Conservation (phyloP, 2,888 invertebrate species). For the Cryptus armator region DNA sequence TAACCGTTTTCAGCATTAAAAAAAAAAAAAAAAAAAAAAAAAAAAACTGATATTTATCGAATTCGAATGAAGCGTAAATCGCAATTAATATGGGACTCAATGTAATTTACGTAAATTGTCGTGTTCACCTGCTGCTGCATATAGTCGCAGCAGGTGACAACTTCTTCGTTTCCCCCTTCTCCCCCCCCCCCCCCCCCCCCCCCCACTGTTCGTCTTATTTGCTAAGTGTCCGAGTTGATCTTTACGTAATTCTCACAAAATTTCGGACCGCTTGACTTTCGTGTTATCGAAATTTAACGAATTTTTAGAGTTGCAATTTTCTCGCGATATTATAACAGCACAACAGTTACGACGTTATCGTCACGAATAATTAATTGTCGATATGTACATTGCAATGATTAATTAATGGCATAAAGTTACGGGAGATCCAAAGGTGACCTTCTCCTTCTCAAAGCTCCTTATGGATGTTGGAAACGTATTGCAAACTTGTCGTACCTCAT, state of each 20-base stretch:
- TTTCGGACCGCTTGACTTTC: slow-evolving; percentile 80
- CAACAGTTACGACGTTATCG: background rate
- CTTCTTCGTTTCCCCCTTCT: background rate
- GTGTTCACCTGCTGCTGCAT: slow-evolving; percentile 5
- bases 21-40: background rate
- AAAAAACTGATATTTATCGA: slow-evolving; percentile 13
- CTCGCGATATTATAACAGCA: slow-evolving; percentile 13
- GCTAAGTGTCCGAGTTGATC: slow-evolving; percentile 49
- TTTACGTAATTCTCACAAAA: slow-evolving; percentile 66
- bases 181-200: slow-evolving; percentile 9
- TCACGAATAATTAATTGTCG: background rate
- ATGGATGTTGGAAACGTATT: slow-evolving; percentile 7
- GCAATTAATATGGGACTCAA: background rate
- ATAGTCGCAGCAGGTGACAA: slow-evolving; percentile 13
- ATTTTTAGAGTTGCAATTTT: background rate
- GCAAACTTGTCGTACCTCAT: background rate
- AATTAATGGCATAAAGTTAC: background rate
- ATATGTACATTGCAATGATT: background rate
- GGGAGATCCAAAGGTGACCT: slow-evolving; percentile 36
- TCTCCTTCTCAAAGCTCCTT: slow-evolving; percentile 9
- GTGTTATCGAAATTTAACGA: slow-evolving; percentile 78
- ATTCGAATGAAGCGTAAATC: slow-evolving; percentile 4
- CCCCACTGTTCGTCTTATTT: slow-evolving; percentile 16
- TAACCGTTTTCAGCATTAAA: background rate
- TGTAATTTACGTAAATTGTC: slow-evolving; percentile 7